Evolutionary conservation across 2,113 vertebrate genomes (phyloP), one percentile per base, ranked within the genome.

Genomic region (Bufo gargarizans): DNA sequence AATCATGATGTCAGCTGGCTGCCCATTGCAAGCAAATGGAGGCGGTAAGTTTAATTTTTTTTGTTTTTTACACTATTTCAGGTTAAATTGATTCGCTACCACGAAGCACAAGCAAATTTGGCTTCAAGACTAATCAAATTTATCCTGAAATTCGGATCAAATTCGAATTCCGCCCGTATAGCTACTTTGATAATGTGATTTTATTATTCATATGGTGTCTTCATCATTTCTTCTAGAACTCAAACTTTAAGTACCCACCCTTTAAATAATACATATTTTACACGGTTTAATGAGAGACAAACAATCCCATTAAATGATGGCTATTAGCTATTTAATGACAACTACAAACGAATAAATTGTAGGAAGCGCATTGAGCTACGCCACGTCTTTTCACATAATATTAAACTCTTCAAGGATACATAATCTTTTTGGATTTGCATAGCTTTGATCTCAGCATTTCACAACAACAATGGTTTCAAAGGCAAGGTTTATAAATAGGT

Each of bases 401-500:
- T 77, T 49, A 80, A 79, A 69, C 78, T 50, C 63, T 69, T 78
- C 43, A 59, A 20, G 77, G 74, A 78, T 53, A 49, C 58, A 77
- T 86, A 86, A 86, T 86, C 85, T 61, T 80, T 71, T 45, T 2
- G 45, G 59, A 61, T 79, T 86, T 53, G 77, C 47, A 86, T 20
- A 53, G 59, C 77, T 86, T 86, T 86, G 85, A 86, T 86, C 85
- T 86, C 50, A 78, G 76, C 19, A 76, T 86, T 67, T 80, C 59
- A 80, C 85, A 65, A 79, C 85, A 86, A 78, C 85, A 86, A 86
- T 86, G 61, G 56, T 79, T 86, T 80, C 65, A 76, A 33, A 80
- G 53, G 76, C 63, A 77, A 86, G 58, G 76, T 86, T 80, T 79
- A 79, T 86, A 79, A 86, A 86, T 86, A 79, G 85, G 85, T 86